These are phyloP conservation scores for Leistus spinibarbis DNA, from an alignment of 2,888 invertebrate species.

Conservation along the genomic window DNA sequence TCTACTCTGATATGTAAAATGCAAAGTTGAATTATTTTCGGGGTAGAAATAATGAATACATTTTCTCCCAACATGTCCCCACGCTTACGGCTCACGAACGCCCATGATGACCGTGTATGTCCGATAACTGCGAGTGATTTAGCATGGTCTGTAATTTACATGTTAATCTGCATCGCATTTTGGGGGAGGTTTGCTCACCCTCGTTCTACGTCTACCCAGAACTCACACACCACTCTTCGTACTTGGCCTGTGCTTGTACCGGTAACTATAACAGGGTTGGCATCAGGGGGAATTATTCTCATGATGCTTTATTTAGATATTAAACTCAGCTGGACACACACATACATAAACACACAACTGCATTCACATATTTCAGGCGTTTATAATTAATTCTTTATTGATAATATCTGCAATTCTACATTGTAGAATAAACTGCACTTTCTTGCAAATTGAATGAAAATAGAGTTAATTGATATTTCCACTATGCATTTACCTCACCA, in stretches of 20 bases:
- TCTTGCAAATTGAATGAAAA: no score
- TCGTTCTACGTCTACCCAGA: not conserved
- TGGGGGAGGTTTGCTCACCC: not conserved
- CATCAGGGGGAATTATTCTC: not conserved
- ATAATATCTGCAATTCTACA: no score
- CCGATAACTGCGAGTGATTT: conserved; percentile 23
- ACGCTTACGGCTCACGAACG: not conserved
- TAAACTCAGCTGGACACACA: no score
- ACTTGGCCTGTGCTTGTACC: not conserved
- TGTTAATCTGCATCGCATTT: conserved; percentile 23
- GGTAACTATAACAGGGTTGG: not conserved
- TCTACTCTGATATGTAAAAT: no score
- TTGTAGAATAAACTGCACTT: no score
- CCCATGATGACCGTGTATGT: conserved; percentile 6
- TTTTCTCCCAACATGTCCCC: not conserved
- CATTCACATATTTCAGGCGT: no score
- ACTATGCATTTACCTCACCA: no score
- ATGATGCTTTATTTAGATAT: no score
- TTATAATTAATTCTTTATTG: no score
- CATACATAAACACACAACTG: not conserved
- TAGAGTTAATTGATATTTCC: no score
- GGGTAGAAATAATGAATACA: no score
- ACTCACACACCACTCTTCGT: not conserved
- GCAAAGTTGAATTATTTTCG: no score
- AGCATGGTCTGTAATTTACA: conserved; percentile 27